Conservation (phyloP, 2,797 vertebrate genomes). For the Bradypodion ventrale region DNA sequence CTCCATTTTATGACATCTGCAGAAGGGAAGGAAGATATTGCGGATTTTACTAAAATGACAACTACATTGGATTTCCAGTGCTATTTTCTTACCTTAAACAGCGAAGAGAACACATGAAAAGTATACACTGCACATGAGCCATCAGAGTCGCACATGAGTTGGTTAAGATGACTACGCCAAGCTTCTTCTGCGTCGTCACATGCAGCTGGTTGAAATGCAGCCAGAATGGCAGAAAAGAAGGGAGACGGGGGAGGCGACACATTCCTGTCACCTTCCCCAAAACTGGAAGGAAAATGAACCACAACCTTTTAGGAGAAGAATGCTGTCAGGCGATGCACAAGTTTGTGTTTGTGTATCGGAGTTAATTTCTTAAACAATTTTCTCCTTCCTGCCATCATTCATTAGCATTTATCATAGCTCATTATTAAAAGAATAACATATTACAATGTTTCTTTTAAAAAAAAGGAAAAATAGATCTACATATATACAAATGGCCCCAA, state of each 20-base stretch:
- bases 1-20: too few species aligned
- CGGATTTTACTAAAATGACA: neutral
- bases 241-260: slow-evolving; percentile 93
- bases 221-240: slow-evolving; percentile 97
- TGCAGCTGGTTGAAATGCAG: slow-evolving; percentile 92
- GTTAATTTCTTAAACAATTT: neutral
- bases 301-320: neutral
- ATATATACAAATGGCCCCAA: too few species aligned
- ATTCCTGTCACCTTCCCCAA: slow-evolving; percentile 86
- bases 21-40: neutral
- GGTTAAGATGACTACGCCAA: slow-evolving; percentile 94
- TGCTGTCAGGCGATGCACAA: neutral
- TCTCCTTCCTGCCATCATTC: too few species aligned
- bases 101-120: slow-evolving; percentile 95
- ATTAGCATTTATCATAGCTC: neutral
- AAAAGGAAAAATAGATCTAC: neutral
- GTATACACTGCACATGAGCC: slow-evolving; percentile 97
- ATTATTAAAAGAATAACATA: neutral
- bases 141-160: slow-evolving; percentile 92
- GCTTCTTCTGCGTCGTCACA: slow-evolving; percentile 95
- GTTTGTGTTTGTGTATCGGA: neutral
- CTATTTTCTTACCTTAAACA: slow-evolving; percentile 88
- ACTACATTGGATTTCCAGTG: neutral
- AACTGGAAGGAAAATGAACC: slow-evolving; percentile 71
- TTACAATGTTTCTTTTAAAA: neutral